Percentiles rank a stretch among this genome's conserved stretches.
phyloP scores from a whole-genome alignment of 2,113 vertebrate genomes.

The Zapornia atra region DNA sequence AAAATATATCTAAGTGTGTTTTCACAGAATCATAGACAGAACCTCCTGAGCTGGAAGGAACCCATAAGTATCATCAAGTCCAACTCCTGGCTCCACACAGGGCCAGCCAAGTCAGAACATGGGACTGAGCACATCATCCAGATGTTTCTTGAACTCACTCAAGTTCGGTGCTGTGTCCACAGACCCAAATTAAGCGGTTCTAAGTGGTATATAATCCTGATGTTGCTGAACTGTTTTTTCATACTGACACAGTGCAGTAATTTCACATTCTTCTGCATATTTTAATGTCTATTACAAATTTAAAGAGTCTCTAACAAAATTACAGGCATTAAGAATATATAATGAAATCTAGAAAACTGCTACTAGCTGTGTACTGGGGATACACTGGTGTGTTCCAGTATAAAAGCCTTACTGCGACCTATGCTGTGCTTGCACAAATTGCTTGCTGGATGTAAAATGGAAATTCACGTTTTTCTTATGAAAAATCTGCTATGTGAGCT shows the following conservation, averaged over 20 bases:
- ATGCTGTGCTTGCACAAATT: background rate
- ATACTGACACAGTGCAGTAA: background rate
- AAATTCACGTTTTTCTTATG: background rate
- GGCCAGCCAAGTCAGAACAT: no score
- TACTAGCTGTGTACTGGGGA: background rate
- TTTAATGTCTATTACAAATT: background rate
- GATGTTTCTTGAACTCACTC: no score
- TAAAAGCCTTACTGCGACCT: background rate
- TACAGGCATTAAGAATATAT: background rate
- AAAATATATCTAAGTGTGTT: background rate
- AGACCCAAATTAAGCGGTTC: background rate
- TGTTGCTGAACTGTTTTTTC: background rate
- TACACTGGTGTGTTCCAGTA: background rate
- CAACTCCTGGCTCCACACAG: no score
- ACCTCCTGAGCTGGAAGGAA: no score
- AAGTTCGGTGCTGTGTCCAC: background rate
- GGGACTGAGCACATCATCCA: no score
- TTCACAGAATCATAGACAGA: background rate
- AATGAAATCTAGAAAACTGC: background rate
- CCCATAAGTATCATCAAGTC: no score
- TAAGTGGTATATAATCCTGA: background rate
- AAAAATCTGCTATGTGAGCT: background rate
- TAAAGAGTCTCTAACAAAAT: background rate
- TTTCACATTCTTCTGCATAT: background rate
- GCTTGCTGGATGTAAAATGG: background rate